These are phyloP conservation scores for Frankliniella fusca DNA, from an alignment of 2,888 invertebrate genomes.

Conservation along the genomic window DNA sequence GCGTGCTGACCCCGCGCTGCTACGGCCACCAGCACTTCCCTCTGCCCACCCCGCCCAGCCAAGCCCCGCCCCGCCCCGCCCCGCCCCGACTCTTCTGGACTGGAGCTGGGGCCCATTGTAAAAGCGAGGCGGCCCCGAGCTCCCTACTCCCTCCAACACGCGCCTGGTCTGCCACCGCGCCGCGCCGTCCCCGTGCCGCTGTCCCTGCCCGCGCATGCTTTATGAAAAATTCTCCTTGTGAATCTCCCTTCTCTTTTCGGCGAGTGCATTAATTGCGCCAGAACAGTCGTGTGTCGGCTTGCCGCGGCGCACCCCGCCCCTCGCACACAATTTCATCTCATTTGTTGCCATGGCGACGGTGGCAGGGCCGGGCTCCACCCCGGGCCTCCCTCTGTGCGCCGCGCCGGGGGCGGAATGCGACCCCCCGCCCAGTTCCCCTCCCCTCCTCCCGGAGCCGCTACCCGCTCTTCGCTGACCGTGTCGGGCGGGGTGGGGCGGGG, in stretches of 20 bases:
- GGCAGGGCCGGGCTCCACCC: background rate
- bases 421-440: background rate
- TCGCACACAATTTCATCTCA: conserved; percentile 36
- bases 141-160: too few relatives aligned
- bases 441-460: background rate
- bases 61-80: too few relatives aligned
- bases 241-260: too few relatives aligned
- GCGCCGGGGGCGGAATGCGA: background rate
- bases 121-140: background rate
- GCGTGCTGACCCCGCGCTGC: background rate
- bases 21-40: background rate
- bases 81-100: background rate
- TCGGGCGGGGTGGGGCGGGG: background rate
- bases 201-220: too few relatives aligned
- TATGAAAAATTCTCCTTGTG: too few relatives aligned
- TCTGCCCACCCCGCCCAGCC: background rate
- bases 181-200: too few relatives aligned
- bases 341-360: conserved; percentile 35
- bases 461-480: background rate
- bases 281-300: too few relatives aligned
- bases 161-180: too few relatives aligned
- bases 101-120: background rate
- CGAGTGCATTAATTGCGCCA: too few relatives aligned
- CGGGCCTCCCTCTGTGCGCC: background rate
- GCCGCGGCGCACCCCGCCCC: conserved; percentile 18